phyloP scores from a whole-genome alignment of 2,888 invertebrate species.

The Sipha maydis region DNA sequence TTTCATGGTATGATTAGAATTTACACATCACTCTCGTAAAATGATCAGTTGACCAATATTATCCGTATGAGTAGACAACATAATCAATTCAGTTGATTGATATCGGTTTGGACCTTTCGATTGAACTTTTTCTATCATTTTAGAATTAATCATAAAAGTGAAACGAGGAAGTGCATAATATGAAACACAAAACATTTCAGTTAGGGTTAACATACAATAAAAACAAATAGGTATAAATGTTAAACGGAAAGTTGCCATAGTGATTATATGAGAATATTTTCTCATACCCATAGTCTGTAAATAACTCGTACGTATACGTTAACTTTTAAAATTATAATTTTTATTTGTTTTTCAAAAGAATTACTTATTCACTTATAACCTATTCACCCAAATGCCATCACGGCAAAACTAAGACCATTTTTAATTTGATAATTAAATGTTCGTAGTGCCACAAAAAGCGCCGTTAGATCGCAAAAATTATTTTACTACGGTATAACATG shows the following conservation, averaged over 20 bases:
- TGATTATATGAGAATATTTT: neutral
- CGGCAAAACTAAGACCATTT: neutral
- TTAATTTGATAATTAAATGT: slow-evolving; percentile 36
- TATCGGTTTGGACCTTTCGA: slow-evolving; percentile 16
- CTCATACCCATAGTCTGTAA: neutral
- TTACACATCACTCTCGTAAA: neutral
- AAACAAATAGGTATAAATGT: neutral
- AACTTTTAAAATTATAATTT: neutral
- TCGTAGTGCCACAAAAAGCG: slow-evolving; percentile 60
- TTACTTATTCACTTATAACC: neutral
- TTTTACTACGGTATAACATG: slow-evolving; percentile 60
- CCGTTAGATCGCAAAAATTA: slow-evolving; percentile 53
- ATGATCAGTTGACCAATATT: slow-evolving; percentile 10
- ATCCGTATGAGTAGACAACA: neutral
- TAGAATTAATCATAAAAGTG: slow-evolving; percentile 22
- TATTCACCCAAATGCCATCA: neutral
- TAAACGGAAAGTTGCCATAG: neutral
- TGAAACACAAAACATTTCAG: neutral
- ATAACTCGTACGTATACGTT: neutral
- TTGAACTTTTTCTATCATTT: too few relatives aligned
- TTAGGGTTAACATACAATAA: neutral
- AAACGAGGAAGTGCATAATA: neutral
- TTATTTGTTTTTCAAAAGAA: neutral
- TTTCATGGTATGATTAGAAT: neutral
- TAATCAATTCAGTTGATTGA: slow-evolving; percentile 28